Conservation (phyloP, 2,797 vertebrate species). For the Philypnodon macrostomus region DNA sequence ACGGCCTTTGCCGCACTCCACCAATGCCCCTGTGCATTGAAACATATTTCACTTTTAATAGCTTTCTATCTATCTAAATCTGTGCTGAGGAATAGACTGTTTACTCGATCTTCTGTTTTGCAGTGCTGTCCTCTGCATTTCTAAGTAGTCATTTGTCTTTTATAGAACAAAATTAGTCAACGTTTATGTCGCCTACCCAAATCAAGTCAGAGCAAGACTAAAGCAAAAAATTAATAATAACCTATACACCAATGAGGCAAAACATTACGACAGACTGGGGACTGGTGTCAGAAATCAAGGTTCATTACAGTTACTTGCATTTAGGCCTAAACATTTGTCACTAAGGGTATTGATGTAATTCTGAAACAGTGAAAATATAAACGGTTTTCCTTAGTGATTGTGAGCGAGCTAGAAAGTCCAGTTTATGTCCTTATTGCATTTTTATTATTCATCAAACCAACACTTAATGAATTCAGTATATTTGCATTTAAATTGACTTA, state of each 20-base stretch:
- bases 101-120: slow-evolving; percentile 21
- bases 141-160: slow-evolving; percentile 29
- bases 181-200: slow-evolving; percentile 28
- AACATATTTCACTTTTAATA: slow-evolving; percentile 51
- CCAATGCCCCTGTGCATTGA: slow-evolving; percentile 51
- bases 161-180: slow-evolving; percentile 10
- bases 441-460: slow-evolving; percentile 12
- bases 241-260: too few relatives aligned
- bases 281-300: too few relatives aligned
- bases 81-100: slow-evolving; percentile 37
- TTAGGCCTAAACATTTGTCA: too few relatives aligned
- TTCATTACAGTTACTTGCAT: too few relatives aligned
- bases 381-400: too few relatives aligned
- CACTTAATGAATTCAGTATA: slow-evolving; percentile 12
- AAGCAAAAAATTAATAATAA: too few relatives aligned
- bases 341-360: too few relatives aligned
- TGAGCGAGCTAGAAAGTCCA: too few relatives aligned
- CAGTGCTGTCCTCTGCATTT: slow-evolving; percentile 25
- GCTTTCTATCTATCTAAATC: slow-evolving; percentile 19
- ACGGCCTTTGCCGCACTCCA: slow-evolving; percentile 51
- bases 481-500: slow-evolving; percentile 24
- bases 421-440: slow-evolving; percentile 13
- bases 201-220: background rate
- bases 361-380: too few relatives aligned
- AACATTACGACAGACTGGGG: too few relatives aligned